Percentiles rank a stretch among this genome's conserved stretches.
Conservation (phyloP, 2,797 vertebrate species). For the Anniella stebbinsi region DNA sequence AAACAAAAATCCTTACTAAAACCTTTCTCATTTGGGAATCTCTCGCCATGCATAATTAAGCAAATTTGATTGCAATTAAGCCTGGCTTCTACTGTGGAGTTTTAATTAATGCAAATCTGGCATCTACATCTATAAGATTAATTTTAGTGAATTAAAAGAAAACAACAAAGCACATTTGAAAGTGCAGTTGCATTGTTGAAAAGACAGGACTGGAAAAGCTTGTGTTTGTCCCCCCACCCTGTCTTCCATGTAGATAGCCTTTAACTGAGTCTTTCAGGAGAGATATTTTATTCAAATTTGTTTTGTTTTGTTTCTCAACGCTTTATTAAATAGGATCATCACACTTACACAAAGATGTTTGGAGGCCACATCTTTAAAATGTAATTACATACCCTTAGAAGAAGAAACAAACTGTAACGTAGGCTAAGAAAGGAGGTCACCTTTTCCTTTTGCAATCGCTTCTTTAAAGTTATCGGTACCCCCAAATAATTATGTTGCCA, state of each 20-base stretch:
- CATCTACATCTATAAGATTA: constrained; percentile 99
- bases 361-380: constrained; percentile 70
- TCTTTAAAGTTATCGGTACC: constrained; percentile 44
- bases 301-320: constrained; percentile 75
- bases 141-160: constrained; percentile 99
- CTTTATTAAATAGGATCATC: constrained; percentile 76
- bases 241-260: constrained; percentile 77
- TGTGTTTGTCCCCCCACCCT: constrained; percentile 74
- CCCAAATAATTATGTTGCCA: neutral
- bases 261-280: constrained; percentile 77
- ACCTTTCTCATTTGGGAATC: constrained; percentile 99
- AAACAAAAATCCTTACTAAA: constrained; percentile 98
- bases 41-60: constrained; percentile 99
- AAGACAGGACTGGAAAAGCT: constrained; percentile 82
- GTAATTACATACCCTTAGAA: constrained; percentile 66
- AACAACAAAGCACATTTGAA: constrained; percentile 99
- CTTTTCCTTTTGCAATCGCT: constrained; percentile 25
- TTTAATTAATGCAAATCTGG: constrained; percentile 99
- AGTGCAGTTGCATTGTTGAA: constrained; percentile 95
- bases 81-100: constrained; percentile 99
- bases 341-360: constrained; percentile 69
- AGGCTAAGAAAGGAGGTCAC: constrained; percentile 62
- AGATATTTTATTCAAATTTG: constrained; percentile 74
- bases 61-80: constrained; percentile 99
- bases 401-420: constrained; percentile 60